Conservation (phyloP, 1,140 invertebrate species). For the Caenorhabditis remanei region DNA sequence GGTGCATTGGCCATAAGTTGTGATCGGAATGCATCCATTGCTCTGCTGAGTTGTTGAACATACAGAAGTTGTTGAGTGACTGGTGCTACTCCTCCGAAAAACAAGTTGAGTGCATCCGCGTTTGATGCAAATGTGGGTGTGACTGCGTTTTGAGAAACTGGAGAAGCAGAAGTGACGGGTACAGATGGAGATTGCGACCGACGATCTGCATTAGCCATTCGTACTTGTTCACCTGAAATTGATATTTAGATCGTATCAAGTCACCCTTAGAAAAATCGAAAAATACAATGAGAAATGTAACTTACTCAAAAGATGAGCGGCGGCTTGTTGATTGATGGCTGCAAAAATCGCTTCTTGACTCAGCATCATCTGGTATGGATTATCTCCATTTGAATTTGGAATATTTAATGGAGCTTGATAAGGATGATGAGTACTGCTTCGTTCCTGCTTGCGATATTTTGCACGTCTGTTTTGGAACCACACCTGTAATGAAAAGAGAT, state of each 20-base stretch:
- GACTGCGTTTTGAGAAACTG: not conserved
- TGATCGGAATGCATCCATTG: constrained; percentile 23
- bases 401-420: constrained; percentile 61
- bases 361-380: constrained; percentile 56
- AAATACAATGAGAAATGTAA: not conserved
- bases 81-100: constrained; percentile 28
- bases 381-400: constrained; percentile 49
- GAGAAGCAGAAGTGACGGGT: constrained; percentile 10
- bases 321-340: constrained; percentile 42
- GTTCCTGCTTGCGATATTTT: constrained; percentile 91
- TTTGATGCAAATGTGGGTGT: constrained; percentile 8
- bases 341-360: constrained; percentile 48
- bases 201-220: constrained; percentile 28
- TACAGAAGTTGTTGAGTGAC: constrained; percentile 20
- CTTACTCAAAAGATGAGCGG: constrained; percentile 54
- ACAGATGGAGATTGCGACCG: constrained; percentile 28
- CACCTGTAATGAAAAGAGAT: constrained; percentile 80
- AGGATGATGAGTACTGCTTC: constrained; percentile 60
- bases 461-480: constrained; percentile 94
- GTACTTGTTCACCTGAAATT: constrained; percentile 27
- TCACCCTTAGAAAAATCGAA: not conserved
- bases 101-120: constrained; percentile 12
- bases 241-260: not conserved
- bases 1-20: not conserved
- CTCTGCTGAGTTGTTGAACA: constrained; percentile 23